phyloP scores from a whole-genome alignment of 1,140 invertebrate species.

The Drosophila rufa region DNA sequence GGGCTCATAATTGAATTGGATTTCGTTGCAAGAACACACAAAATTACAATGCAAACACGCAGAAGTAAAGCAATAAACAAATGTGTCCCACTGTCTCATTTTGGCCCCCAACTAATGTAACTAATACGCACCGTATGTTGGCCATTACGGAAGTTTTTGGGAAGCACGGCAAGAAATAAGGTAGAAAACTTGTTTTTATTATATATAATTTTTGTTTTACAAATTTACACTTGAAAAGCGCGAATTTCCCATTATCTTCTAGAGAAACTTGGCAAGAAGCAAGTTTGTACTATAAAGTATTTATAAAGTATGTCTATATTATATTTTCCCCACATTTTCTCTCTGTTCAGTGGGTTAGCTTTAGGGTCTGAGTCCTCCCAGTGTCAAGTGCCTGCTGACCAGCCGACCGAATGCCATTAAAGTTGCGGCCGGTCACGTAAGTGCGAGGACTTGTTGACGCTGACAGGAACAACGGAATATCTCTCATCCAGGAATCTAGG shows the following conservation, averaged over 20 bases:
- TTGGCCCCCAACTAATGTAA: slow-evolving; percentile 42
- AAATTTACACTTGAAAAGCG: too few species aligned
- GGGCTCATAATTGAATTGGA: slow-evolving; percentile 37
- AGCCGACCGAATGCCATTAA: slow-evolving; percentile 25
- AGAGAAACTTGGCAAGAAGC: too few species aligned
- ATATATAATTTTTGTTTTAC: too few species aligned
- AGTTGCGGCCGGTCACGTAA: slow-evolving; percentile 50
- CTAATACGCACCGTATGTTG: slow-evolving; percentile 60
- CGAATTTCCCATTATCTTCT: not conserved
- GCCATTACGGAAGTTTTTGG: slow-evolving; percentile 31
- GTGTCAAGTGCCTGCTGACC: slow-evolving; percentile 35
- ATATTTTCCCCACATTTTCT: not conserved
- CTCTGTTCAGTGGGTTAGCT: not conserved
- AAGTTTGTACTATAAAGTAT: not conserved
- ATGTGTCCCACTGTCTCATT: slow-evolving; percentile 28
- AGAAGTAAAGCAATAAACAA: slow-evolving; percentile 21
- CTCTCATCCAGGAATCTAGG: not conserved
- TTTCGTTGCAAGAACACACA: slow-evolving; percentile 1
- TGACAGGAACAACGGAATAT: slow-evolving; percentile 45
- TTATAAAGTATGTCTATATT: not conserved
- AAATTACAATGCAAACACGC: slow-evolving; percentile 30
- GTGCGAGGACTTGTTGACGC: slow-evolving; percentile 46
- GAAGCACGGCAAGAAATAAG: not conserved
- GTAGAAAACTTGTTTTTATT: too few species aligned
- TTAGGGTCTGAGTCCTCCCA: not conserved